A percentile compares a stretch with the other conserved stretches of the same genome.
These are phyloP conservation scores for Neodiprion fabricii DNA, from an alignment of 1,140 invertebrate species.

Conservation along the genomic window DNA sequence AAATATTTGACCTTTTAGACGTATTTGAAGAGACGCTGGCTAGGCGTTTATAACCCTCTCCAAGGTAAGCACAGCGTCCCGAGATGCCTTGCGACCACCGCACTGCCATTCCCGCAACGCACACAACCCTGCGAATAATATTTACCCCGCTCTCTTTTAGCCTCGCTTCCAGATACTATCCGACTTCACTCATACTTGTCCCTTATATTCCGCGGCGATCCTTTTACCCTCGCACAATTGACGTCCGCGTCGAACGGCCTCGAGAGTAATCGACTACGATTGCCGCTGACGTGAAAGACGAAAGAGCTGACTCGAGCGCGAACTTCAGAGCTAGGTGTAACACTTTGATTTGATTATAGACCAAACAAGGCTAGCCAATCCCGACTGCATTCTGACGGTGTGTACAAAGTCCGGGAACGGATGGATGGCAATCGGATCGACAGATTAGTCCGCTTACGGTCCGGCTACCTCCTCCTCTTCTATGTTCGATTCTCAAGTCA, in stretches of 20 bases:
- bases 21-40: slow-evolving; percentile 35
- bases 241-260: no score
- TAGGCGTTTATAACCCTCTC: background rate
- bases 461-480: background rate
- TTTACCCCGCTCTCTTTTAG: background rate
- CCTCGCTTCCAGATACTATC: background rate
- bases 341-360: no score
- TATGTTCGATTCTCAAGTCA: background rate
- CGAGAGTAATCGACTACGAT: no score
- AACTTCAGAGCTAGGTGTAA: no score
- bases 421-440: background rate
- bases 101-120: background rate
- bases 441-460: background rate
- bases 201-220: background rate
- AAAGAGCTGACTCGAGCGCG: no score
- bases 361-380: no score
- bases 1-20: slow-evolving; percentile 58
- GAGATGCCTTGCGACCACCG: background rate
- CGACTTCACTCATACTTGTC: background rate
- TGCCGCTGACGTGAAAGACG: no score
- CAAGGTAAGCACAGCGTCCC: no score
- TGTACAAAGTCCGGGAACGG: background rate
- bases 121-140: slow-evolving; percentile 2
- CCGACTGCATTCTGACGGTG: background rate
- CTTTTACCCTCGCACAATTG: background rate